Conservation (phyloP, 64 coral and sea anemone genomes). For the Trachythela sp. region DNA sequence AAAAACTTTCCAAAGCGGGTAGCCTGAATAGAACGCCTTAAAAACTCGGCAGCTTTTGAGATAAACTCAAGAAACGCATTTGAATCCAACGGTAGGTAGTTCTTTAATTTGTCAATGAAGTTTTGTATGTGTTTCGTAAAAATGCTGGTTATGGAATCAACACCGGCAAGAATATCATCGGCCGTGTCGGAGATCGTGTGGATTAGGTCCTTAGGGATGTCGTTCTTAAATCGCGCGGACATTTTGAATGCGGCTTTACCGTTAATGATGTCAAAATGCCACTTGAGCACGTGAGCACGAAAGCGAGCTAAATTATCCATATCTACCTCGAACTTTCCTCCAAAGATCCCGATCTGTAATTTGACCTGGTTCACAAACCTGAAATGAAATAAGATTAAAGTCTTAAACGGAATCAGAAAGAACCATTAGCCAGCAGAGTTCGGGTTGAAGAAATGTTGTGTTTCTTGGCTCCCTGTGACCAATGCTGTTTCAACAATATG, state of each 20-base stretch:
- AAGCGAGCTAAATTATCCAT: conserved; percentile 75
- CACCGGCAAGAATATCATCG: conserved; percentile 62
- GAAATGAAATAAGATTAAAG: background rate
- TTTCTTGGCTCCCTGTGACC: too few relatives aligned
- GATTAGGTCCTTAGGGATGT: conserved; percentile 94
- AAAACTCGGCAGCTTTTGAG: conserved; percentile 66
- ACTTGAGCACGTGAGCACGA: conserved; percentile 61
- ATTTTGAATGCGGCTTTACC: conserved; percentile 98
- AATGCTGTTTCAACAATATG: too few relatives aligned
- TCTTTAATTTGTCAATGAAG: conserved; percentile 56
- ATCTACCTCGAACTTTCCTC: conserved; percentile 84
- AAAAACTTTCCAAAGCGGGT: background rate
- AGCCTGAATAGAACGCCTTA: conserved; percentile 58
- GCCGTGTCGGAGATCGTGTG: conserved; percentile 67
- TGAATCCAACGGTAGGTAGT: conserved; percentile 57
- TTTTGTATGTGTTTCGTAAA: conserved; percentile 66
- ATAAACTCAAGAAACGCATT: conserved; percentile 63
- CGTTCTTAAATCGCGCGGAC: conserved; percentile 91
- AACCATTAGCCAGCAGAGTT: too few relatives aligned
- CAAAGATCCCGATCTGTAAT: conserved; percentile 77
- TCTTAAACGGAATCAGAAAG: too few relatives aligned
- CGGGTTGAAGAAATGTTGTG: too few relatives aligned
- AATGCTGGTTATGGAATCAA: conserved; percentile 66
- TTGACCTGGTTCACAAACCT: conserved; percentile 70
- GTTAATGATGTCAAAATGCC: conserved; percentile 59